Base-by-base conservation (phyloP, 2,113 vertebrate species). In the Isichthys henryi region DNA sequence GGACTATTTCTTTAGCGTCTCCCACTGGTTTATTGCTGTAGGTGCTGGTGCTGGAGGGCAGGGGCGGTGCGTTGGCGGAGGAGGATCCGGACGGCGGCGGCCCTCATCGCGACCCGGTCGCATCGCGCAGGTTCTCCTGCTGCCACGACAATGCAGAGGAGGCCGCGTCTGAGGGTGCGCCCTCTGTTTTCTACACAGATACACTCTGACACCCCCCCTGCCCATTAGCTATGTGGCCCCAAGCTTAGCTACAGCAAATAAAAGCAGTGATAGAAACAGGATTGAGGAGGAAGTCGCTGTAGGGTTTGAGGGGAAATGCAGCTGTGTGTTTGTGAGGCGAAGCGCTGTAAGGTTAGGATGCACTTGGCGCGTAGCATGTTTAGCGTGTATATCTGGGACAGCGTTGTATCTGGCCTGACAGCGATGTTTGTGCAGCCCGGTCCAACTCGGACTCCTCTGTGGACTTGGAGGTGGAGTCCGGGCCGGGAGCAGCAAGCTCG, bases 91-190 rank as follows among this genome's bases (percentile, higher is more conserved):
- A 99, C 92, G 98, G 98, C 90, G 96, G 96, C 91, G 99, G 99
- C 90, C 97, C 98, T 90, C 97, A 99, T 92, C 96, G 96, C 91
- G 99, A 99, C 90, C 98, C 98, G 94, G 98, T 99, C 95, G 98
- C 99, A 97, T 99, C 98, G 87, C 95, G 99, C 95, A 97, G 98
- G 93, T 99, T 99, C 95, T 99, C 98, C 91, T 97, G 99, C 93
- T 99, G 98, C 96, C 99, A 98, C 94, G 98, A 99, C 96, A 99
- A 98, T 96, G 94, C 99, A 96, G 98, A 99, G 96, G 98, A 98
- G 89, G 82, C 49, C 5, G 11, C 43, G 21, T 39, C 86, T 58
- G 89, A 91, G 88, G 52, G 85, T 87, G 87, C 48, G 27, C 46
- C 62, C 9, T 21, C 27, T 11, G 21, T 13, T 21, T n/a, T 8